A percentile compares a stretch with the other conserved stretches of the same genome.
Conservation (phyloP, 2,888 invertebrate genomes). For the Eristalinus aeneus region DNA sequence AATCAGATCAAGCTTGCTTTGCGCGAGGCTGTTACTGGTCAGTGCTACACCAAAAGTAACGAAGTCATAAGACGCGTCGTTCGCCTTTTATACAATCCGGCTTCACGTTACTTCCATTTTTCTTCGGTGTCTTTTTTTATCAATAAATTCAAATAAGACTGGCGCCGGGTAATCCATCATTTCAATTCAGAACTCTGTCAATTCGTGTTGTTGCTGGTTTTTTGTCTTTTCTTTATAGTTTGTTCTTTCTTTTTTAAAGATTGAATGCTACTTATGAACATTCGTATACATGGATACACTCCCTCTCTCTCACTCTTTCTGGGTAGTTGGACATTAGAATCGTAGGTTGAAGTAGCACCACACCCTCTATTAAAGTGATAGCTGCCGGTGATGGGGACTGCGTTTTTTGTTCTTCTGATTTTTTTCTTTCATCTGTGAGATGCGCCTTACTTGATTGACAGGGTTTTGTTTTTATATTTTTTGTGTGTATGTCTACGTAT, state of each 20-base stretch:
- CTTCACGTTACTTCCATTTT: slow-evolving; percentile 26
- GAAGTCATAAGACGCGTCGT: slow-evolving; percentile 16
- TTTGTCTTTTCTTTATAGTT: slow-evolving; percentile 9
- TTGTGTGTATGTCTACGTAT: neutral
- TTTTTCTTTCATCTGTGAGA: neutral
- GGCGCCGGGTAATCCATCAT: slow-evolving; percentile 73
- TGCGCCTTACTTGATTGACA: neutral
- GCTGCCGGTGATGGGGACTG: neutral
- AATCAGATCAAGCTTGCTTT: slow-evolving; percentile 14
- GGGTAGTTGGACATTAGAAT: slow-evolving; percentile 52
- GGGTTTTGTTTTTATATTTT: neutral
- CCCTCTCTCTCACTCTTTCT: too few species aligned
- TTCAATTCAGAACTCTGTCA: slow-evolving; percentile 64
- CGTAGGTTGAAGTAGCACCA: slow-evolving; percentile 63
- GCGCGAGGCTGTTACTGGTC: slow-evolving; percentile 28
- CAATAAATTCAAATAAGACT: slow-evolving; percentile 71
- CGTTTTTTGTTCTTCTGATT: neutral
- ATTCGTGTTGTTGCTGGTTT: slow-evolving; percentile 55
- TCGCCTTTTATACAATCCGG: slow-evolving; percentile 45
- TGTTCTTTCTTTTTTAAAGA: slow-evolving; percentile 29
- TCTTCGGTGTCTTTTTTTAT: slow-evolving; percentile 55
- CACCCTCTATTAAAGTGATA: slow-evolving; percentile 49
- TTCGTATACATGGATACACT: neutral
- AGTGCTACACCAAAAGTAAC: slow-evolving; percentile 1
- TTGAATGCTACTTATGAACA: slow-evolving; percentile 23